Conservation (phyloP, 2,113 vertebrate species). For the Pomatostomus ruficeps region DNA sequence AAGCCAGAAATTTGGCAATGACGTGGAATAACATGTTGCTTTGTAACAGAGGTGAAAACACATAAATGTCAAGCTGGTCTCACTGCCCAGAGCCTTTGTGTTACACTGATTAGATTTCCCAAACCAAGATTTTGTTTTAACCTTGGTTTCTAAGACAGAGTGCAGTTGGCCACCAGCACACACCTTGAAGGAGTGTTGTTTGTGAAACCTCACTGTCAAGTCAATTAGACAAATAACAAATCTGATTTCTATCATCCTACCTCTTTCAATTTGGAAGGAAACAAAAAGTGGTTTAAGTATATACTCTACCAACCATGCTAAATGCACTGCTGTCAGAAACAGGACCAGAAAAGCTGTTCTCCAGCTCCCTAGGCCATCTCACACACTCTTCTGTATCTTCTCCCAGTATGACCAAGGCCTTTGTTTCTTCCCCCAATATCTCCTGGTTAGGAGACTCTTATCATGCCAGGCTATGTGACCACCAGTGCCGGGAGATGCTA, state of each 20-base stretch:
- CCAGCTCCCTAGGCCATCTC: background rate
- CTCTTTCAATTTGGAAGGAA: background rate
- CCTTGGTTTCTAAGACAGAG: background rate
- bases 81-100: background rate
- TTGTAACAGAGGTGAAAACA: background rate
- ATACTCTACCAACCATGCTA: background rate
- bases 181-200: background rate
- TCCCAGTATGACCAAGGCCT: background rate
- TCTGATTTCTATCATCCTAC: background rate
- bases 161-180: background rate
- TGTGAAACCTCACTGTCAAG: background rate
- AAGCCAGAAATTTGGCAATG: background rate
- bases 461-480: fast-evolving
- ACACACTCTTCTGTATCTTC: background rate
- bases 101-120: background rate
- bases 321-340: background rate
- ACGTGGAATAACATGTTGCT: background rate
- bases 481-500: background rate
- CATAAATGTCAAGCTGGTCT: background rate
- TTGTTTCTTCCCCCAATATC: background rate
- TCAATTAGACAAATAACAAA: background rate
- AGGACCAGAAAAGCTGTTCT: background rate
- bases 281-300: background rate
- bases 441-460: background rate
- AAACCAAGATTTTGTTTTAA: background rate